phyloP scores from a whole-genome alignment of 2,113 vertebrate genomes.

The Labeo catla region DNA sequence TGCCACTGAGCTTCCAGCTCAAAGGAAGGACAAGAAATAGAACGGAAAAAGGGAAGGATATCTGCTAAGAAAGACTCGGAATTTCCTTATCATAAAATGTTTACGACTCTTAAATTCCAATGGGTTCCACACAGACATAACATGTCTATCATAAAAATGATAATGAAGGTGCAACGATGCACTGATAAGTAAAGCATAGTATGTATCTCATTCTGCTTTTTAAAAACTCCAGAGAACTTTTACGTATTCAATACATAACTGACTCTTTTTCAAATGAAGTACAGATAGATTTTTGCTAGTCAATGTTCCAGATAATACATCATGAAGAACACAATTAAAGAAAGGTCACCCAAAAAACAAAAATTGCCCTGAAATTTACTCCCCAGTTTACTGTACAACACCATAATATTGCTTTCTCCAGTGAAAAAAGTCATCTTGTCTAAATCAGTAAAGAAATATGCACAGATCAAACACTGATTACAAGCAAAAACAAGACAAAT shows the following conservation, averaged over 20 bases:
- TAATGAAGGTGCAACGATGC: background rate
- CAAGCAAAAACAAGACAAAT: background rate
- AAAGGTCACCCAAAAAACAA: background rate
- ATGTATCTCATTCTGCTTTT: background rate
- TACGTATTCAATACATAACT: background rate
- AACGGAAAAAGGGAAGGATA: background rate
- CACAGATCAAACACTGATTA: too few species aligned
- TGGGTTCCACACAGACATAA: conserved; percentile 8
- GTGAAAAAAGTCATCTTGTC: background rate
- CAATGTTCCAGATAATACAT: background rate
- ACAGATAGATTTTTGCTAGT: too few species aligned
- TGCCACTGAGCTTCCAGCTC: background rate
- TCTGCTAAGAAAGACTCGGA: conserved; percentile 4
- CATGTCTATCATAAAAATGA: conserved; percentile 11
- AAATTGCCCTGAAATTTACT: too few species aligned
- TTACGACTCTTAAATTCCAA: background rate
- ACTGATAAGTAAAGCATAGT: background rate
- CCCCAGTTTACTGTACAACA: background rate
- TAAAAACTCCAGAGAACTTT: background rate
- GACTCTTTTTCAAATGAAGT: too few species aligned
- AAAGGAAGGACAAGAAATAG: background rate
- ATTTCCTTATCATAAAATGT: conserved; percentile 13
- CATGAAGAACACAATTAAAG: background rate
- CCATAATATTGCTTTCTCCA: background rate
- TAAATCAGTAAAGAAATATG: background rate